Conservation (phyloP, 2,888 invertebrate genomes). For the Drosophila trichaetosa region DNA sequence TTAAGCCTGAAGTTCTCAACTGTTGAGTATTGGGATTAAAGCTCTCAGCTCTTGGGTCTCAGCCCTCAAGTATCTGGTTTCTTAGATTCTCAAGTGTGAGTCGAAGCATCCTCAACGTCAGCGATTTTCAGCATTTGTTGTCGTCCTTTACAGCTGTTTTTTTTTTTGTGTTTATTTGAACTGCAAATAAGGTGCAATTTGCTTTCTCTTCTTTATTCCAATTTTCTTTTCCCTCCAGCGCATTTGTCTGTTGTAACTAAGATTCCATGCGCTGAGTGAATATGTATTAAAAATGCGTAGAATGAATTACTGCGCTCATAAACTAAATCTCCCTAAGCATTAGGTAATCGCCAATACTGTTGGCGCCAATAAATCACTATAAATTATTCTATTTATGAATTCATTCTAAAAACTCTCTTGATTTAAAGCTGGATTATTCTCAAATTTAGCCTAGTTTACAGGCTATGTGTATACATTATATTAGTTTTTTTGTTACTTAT, state of each 20-base stretch:
- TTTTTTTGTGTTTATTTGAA: neutral
- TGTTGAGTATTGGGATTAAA: neutral
- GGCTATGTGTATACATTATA: neutral
- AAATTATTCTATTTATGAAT: too few species aligned
- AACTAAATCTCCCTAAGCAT: neutral
- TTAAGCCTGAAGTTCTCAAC: neutral
- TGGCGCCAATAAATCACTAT: neutral
- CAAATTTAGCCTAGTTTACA: too few species aligned
- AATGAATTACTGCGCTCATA: neutral
- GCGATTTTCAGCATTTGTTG: neutral
- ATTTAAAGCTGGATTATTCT: neutral
- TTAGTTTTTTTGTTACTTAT: neutral
- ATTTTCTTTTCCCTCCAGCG: neutral
- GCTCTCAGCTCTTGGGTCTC: neutral
- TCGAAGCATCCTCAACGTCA: conserved; percentile 3
- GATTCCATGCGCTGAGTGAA: neutral
- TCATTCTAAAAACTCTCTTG: too few species aligned
- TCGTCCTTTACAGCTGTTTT: neutral
- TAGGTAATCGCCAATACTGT: neutral
- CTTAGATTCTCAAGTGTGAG: neutral
- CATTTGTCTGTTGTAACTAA: neutral
- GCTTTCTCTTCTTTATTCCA: neutral
- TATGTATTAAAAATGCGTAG: neutral
- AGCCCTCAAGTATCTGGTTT: conserved; percentile 6
- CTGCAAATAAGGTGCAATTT: neutral